phyloP scores from a whole-genome alignment of 2,888 invertebrate species.

The Troides aeacus region DNA sequence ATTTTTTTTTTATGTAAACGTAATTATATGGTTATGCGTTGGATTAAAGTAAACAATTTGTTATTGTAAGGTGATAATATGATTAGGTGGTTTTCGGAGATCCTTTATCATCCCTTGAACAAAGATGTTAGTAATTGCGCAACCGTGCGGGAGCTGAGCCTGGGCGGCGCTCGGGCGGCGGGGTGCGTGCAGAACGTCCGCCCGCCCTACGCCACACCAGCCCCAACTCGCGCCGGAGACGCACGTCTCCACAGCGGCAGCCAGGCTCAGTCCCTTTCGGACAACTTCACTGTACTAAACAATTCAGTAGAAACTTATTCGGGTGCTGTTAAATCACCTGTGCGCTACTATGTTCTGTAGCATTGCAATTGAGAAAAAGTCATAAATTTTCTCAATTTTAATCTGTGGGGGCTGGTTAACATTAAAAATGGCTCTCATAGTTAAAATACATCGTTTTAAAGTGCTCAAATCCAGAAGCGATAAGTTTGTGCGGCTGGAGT shows the following conservation, averaged over 20 bases:
- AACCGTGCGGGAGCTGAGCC: constrained; percentile 17
- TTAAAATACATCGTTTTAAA: constrained; percentile 84
- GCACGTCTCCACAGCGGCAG: constrained; percentile 4
- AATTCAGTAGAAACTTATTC: constrained; percentile 16
- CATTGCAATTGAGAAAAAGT: background rate
- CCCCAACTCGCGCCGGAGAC: constrained; percentile 22
- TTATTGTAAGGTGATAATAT: background rate
- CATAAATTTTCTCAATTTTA: constrained; percentile 8
- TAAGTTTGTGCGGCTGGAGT: constrained; percentile 84
- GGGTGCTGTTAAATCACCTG: background rate
- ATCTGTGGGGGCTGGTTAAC: constrained; percentile 7
- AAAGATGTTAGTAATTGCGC: constrained; percentile 26
- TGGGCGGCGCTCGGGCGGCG: constrained; percentile 18
- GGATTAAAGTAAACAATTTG: background rate
- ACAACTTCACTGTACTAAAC: constrained; percentile 25
- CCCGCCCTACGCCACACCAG: constrained; percentile 48
- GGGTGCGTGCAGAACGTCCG: constrained; percentile 32
- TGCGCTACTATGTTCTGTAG: background rate
- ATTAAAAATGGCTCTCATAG: constrained; percentile 82
- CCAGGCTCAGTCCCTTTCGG: constrained; percentile 11
- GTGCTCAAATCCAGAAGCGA: constrained; percentile 84
- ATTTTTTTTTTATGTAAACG: no score
- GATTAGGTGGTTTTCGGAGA: background rate
- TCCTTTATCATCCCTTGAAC: constrained; percentile 4
- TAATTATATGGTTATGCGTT: no score